phyloP scores from a whole-genome alignment of 2,888 invertebrate genomes.

The Watsonalla binaria region DNA sequence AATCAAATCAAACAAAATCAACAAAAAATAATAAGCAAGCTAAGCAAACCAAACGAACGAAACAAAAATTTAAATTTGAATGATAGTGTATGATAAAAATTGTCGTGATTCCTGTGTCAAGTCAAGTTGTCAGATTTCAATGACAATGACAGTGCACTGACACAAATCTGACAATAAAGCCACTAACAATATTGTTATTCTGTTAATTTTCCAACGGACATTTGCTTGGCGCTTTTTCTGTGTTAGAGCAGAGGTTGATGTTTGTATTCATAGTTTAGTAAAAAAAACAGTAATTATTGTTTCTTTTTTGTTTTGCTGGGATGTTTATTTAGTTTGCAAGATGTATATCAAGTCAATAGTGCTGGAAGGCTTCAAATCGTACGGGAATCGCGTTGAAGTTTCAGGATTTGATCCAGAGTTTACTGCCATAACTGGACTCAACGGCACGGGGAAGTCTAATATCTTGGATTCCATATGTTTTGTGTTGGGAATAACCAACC shows the following conservation, averaged over 20 bases:
- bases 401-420: slow-evolving; percentile 95
- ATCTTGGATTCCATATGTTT: slow-evolving; percentile 99
- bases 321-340: slow-evolving; percentile 17
- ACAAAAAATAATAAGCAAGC: not conserved
- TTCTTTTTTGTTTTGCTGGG: slow-evolving; percentile 1
- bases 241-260: too few species aligned
- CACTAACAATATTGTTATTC: too few species aligned
- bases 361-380: slow-evolving; percentile 98
- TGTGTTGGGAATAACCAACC: slow-evolving; percentile 95
- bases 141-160: too few species aligned
- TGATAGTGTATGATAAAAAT: too few species aligned
- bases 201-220: too few species aligned
- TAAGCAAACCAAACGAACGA: too few species aligned
- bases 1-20: slow-evolving; percentile 6
- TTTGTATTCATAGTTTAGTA: too few species aligned
- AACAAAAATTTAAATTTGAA: too few species aligned
- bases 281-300: not conserved
- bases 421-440: slow-evolving; percentile 98
- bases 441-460: slow-evolving; percentile 98
- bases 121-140: too few species aligned
- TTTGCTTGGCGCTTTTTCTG: too few species aligned
- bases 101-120: too few species aligned
- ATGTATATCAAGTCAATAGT: slow-evolving; percentile 96
- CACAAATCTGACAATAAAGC: too few species aligned
- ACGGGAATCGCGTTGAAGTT: slow-evolving; percentile 94